Evolutionary conservation across 2,888 invertebrate species (phyloP), one percentile per base, ranked within the genome.

Genomic region (Nomada fabriciana): DNA sequence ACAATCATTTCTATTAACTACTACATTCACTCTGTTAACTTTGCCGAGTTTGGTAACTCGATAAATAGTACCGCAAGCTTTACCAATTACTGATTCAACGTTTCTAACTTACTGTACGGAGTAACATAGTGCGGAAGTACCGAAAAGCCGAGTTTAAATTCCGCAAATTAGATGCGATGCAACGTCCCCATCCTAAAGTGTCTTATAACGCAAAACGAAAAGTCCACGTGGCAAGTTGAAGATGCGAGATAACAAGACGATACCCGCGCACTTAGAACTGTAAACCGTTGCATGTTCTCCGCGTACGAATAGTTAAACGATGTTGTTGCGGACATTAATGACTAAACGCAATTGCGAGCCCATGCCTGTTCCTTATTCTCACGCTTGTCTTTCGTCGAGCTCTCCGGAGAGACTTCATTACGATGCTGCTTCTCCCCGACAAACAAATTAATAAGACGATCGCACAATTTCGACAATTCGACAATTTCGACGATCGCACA

Each of bases 321-420:
- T 72, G 77, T 50, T 72, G 52, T 71, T 63, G 77, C 80, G 57
- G 73, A 76, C 80, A 75, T 77, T 83, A 86, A 85, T 80, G 83
- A 80, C 67, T 60, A 59, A 82, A 80, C 76, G 59, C 78, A 72
- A 72, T 72, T 72, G 61, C 47, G 36, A 59, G 53, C 60, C 59
- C 53, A 68, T 74, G 36, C 71, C 71, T 50, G 75, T 78, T 67
- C 36, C 63, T 78, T 73, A 76, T 85, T 85, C 82, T 85, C 77
- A 77, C 82, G 77, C 76, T 67, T 75, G 68, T 78, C 82, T 78
- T 72, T 74, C 72, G 72, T 15, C 57, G 63, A n/a, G 43, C 42
- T 52, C 43, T n/a, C 20, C 23, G 18, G 13, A 0, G 20, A 50
- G 63, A 47, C 47, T 47, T 76, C 60, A 57, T 43, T 73, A 60